Evolutionary conservation across 2,888 invertebrate genomes (phyloP).

Genomic region (Yponomeuta cagnagella): DNA sequence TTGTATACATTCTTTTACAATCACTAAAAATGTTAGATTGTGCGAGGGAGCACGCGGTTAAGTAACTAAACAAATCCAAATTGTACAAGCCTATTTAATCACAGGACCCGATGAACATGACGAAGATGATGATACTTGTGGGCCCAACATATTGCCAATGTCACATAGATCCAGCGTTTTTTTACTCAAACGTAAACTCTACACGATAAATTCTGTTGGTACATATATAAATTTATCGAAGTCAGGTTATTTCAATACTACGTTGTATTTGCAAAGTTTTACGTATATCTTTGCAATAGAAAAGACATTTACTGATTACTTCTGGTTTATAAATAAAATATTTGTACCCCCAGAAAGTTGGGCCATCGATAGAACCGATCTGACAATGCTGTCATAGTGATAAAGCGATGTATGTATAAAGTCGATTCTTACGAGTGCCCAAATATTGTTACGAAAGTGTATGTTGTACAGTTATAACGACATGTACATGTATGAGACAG

Average conservation of each 20-base stretch:
- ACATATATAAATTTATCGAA: neutral
- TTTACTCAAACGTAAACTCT: neutral
- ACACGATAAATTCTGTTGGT: neutral
- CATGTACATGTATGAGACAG: neutral
- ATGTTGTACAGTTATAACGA: neutral
- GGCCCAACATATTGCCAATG: neutral
- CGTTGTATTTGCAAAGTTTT: too few relatives aligned
- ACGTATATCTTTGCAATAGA: too few relatives aligned
- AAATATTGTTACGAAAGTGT: conserved; percentile 14
- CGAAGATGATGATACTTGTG: neutral
- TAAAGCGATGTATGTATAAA: too few relatives aligned
- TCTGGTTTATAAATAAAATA: neutral
- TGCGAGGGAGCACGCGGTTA: neutral
- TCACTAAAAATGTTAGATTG: too few relatives aligned
- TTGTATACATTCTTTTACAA: too few relatives aligned
- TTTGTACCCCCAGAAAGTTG: neutral
- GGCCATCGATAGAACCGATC: neutral
- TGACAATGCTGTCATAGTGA: neutral
- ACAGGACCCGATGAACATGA: neutral
- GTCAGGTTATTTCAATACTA: too few relatives aligned
- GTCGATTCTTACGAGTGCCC: conserved; percentile 7
- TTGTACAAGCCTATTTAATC: too few relatives aligned
- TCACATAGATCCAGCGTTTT: neutral
- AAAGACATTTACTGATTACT: too few relatives aligned
- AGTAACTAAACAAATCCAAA: neutral